phyloP scores from a whole-genome alignment of 2,888 invertebrate genomes.

The Brachyptera putata region DNA sequence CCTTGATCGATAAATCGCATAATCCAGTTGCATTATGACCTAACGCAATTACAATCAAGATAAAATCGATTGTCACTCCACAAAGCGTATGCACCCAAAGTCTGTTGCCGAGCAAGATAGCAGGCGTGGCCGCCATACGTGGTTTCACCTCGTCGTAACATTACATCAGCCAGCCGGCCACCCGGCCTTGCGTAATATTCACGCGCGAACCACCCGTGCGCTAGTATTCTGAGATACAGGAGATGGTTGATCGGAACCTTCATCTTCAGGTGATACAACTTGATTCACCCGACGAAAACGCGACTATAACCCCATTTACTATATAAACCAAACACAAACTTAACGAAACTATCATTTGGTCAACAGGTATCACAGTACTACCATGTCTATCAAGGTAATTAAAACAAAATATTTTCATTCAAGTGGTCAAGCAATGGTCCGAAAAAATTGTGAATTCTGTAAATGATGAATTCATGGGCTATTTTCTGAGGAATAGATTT shows the following conservation, averaged over 20 bases:
- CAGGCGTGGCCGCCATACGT: constrained; percentile 1
- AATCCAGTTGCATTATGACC: too few species aligned
- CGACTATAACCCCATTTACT: too few species aligned
- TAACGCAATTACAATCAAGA: too few species aligned
- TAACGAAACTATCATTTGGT: constrained; percentile 8
- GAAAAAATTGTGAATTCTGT: too few species aligned
- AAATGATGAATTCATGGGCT: too few species aligned
- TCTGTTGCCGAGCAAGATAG: background rate
- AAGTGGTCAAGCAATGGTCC: too few species aligned
- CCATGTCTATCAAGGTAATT: constrained; percentile 28
- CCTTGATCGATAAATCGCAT: too few species aligned
- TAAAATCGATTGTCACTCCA: background rate
- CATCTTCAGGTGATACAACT: too few species aligned
- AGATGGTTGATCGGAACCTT: too few species aligned
- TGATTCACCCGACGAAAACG: too few species aligned
- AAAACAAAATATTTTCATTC: background rate
- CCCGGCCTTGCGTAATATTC: background rate
- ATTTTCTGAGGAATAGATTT: too few species aligned
- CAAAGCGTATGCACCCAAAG: background rate
- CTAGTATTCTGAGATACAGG: too few species aligned
- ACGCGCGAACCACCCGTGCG: background rate
- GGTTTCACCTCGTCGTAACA: background rate
- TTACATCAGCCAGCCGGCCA: background rate
- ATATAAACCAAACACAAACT: constrained; percentile 12
- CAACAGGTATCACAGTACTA: constrained; percentile 4